Evolutionary conservation across 1,140 invertebrate species (phyloP), one percentile per base, ranked within the genome.

Genomic region (Planococcus citri): DNA sequence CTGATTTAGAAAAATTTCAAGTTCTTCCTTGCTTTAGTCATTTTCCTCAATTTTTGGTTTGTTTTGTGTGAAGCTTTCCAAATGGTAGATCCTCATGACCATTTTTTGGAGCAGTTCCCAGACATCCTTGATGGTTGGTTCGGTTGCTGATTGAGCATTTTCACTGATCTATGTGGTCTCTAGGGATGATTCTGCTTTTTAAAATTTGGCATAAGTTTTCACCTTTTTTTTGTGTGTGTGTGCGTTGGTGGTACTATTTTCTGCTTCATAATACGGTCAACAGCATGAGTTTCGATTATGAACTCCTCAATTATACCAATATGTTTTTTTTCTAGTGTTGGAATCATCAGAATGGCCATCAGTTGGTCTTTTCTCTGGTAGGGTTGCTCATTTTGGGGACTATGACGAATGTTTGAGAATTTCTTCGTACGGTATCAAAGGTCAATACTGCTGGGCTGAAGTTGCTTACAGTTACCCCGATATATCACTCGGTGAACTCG

Each of bases 321-420:
- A 64, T 64, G 3, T 9, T 64, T 25, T 64, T n/a, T 24, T 64
- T 64, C 2, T 17, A 64, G 60, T 64, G 60, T 24, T 64, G 60
- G 60, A 64, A 27, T 64, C 60, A 25, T 64, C 60, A 17, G 22
- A 64, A 27, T 64, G 60, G 60, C 60, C 60, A 25, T 64, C 60
- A 10, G 60, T 64, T 27, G 60, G 60, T 25, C 2, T 64, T 9
- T 64, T 64, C 22, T 24, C 60, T 4, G 60, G 60, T 21, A 25
- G 4, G 9, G 60, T 64, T 12, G 60, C 9, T 25, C 60, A 64
- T 64, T 64, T 64, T 4, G 60, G 60, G 2, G 24, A 64, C 17
- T 64, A 64, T 17, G 60, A 64, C 22, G 60, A 64, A 64, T 64
- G 60, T 64, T 64, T 64, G 17, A 1, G 8, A 24, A 64, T 64